Base-by-base conservation (phyloP, 2,888 invertebrate genomes). In the Rotaria magnacalcarata region DNA sequence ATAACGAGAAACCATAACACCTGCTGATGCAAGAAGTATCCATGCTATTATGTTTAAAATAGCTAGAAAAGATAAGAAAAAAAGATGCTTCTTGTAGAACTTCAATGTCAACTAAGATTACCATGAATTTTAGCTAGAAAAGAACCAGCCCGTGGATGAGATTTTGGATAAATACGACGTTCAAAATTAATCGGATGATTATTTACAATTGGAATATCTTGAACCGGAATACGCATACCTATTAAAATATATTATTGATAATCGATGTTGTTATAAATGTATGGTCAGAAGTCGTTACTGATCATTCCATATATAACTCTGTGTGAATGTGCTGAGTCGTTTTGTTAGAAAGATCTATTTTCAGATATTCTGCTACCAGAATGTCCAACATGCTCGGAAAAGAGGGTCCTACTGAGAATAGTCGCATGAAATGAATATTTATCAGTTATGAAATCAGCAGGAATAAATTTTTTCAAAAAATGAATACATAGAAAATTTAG, bases 1-100 rank as follows among this genome's bases (percentile, higher is more conserved):
- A 52, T 85, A 87, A 74, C 87, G 84, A 19, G 87, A 84, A 34
- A 85, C 50, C 11, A 87, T 43, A 52, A 87, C 74, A 54, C 85
- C 85, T n/a, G 85, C 84, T 52, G 85, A 85, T 34, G 85, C 84
- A 52, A 87, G 75, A 50, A 87, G 74, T n/a, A 87, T 60, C 87
- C 87, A 87, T 19, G 87, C 87, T 41, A 87, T 87, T 19, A 87
- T 84, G 21, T 74, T 85, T 52, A 87, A 75, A 60, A 84, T 85
- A 41, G 87, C 86, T 87, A 21, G 34, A 54, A 16, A 24, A 84
- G 3, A 43, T 8, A 50, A 19, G 24, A 67, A 74, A 19, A 43
- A n/a, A n/a, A 75, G 0, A 6, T 80, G 19, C 47, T 47, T 10
- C 1, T 19, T 41, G 16, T 41, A 1, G 47, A n/a, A 80, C 10